A percentile compares a stretch with the other conserved stretches of the same genome.
phyloP scores from a whole-genome alignment of 2,113 vertebrate genomes.

The Ctenodactylus gundi region DNA sequence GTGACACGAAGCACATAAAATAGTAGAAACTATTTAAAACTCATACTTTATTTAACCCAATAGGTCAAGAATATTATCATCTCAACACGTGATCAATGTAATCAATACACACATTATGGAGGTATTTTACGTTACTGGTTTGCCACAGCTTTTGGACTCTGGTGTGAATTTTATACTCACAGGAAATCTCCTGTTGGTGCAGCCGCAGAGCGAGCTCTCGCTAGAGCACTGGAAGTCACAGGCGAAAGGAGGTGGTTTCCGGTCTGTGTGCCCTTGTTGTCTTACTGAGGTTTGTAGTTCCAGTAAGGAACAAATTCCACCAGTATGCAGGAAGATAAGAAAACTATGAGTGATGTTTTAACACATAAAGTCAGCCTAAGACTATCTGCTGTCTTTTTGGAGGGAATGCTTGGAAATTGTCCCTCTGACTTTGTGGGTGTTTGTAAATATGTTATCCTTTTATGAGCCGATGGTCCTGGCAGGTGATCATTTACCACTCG shows the following conservation, averaged over 20 bases:
- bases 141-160: background rate
- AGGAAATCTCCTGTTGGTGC: background rate
- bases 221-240: rapidly evolving
- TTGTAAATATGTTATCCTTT: background rate
- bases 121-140: background rate
- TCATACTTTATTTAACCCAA: background rate
- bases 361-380: background rate
- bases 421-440: background rate
- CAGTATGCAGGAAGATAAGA: background rate
- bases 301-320: background rate
- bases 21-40: background rate
- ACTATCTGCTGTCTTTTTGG: background rate
- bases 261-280: background rate
- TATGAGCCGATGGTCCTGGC: background rate
- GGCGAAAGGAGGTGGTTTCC: background rate
- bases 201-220: background rate
- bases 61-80: background rate
- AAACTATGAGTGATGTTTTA: background rate
- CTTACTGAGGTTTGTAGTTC: background rate
- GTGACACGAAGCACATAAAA: background rate
- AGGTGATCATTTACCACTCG: background rate
- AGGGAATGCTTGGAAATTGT: background rate
- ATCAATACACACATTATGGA: background rate
- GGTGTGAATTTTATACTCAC: background rate
- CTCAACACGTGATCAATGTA: background rate